Conservation (phyloP, 2,113 vertebrate species). For the Macroglossus sobrinus region DNA sequence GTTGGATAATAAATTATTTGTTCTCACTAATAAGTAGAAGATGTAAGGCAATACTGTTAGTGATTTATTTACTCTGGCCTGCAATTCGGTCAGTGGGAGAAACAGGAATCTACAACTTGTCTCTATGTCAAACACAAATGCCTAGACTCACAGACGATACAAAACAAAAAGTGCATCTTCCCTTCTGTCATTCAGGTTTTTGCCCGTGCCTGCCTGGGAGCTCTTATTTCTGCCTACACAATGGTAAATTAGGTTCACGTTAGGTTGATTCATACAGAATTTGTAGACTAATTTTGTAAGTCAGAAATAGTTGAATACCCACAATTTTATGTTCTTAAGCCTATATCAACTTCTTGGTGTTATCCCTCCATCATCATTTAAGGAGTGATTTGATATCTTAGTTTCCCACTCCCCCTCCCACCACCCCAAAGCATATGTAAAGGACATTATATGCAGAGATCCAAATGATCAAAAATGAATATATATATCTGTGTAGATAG, state of each 20-base stretch:
- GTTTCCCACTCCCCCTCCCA: neutral
- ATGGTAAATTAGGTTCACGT: neutral
- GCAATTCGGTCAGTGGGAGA: neutral
- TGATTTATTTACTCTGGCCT: neutral
- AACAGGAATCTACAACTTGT: neutral
- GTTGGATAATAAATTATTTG: neutral
- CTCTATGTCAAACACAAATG: neutral
- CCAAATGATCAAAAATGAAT: neutral
- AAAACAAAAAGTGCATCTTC: neutral
- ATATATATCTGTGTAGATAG: neutral
- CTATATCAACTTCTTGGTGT: neutral
- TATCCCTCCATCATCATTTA: neutral
- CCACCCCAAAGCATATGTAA: neutral
- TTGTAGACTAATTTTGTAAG: neutral
- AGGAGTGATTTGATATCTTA: neutral
- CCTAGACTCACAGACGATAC: neutral
- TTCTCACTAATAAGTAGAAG: neutral
- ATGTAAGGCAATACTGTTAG: neutral
- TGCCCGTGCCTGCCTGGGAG: accelerated
- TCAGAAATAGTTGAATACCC: neutral
- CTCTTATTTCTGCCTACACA: neutral
- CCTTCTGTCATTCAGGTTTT: neutral
- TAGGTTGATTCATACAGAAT: neutral
- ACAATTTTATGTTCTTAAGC: neutral
- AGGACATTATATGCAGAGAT: neutral